These are phyloP conservation scores for Ctenomys sociabilis DNA, from an alignment of 2,113 vertebrate species.

Conservation along the genomic window DNA sequence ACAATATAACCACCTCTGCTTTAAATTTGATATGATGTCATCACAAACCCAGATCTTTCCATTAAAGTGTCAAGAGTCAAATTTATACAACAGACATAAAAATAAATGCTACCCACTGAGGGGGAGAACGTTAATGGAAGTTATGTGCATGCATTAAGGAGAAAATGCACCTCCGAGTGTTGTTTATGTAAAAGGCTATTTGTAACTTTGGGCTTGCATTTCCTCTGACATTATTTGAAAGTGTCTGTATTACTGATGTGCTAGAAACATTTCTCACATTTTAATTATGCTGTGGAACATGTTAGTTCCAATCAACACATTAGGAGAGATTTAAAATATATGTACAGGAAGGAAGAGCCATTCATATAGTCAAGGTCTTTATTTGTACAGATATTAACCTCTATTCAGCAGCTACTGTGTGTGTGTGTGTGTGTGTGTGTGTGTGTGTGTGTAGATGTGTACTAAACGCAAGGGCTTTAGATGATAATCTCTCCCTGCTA, in stretches of 20 bases:
- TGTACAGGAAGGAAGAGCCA: slow-evolving; percentile 3
- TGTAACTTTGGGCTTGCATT: slow-evolving; percentile 61
- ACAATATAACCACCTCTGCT: slow-evolving; percentile 22
- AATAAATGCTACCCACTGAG: slow-evolving; percentile 42
- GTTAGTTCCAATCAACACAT: slow-evolving; percentile 66
- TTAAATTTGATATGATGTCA: slow-evolving; percentile 69
- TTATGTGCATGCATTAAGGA: slow-evolving; percentile 51
- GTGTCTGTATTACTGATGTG: slow-evolving; percentile 55
- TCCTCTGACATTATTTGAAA: slow-evolving; percentile 68
- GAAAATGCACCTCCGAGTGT: slow-evolving; percentile 53
- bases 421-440: background rate
- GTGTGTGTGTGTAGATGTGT: background rate
- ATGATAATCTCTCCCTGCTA: background rate
- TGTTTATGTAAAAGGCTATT: slow-evolving; percentile 67
- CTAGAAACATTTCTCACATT: slow-evolving; percentile 73
- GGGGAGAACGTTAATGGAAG: slow-evolving; percentile 64
- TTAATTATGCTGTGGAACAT: slow-evolving; percentile 69
- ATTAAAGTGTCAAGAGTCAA: slow-evolving; percentile 75
- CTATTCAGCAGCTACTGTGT: background rate
- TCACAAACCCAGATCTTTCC: slow-evolving; percentile 62
- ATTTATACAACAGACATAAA: slow-evolving; percentile 74
- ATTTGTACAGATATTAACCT: background rate
- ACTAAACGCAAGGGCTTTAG: background rate
- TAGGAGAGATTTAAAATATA: slow-evolving; percentile 31
- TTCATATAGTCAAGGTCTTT: background rate